Percentiles rank a stretch among this genome's conserved stretches.
phyloP scores from a whole-genome alignment of 1,140 invertebrate genomes.

The Drosophila tristis region DNA sequence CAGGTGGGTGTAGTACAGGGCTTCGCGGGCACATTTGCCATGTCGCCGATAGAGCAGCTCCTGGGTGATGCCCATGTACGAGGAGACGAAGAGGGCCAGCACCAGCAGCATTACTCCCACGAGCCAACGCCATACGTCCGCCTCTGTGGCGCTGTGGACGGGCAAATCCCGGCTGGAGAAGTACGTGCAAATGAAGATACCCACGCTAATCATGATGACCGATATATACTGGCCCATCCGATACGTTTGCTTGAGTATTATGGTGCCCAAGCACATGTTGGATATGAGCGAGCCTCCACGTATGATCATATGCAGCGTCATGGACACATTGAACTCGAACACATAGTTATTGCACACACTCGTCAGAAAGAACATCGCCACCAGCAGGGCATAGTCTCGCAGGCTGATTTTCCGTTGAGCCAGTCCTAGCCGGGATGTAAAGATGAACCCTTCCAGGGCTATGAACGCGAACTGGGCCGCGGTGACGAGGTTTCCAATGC shows the following conservation, averaged over 20 bases:
- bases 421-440: constrained; percentile 93
- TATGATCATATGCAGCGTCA: constrained; percentile 99
- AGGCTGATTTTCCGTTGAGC: constrained; percentile 89
- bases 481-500: constrained; percentile 96
- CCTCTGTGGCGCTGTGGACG: not conserved
- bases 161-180: constrained; percentile 87
- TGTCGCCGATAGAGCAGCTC: constrained; percentile 93
- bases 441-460: constrained; percentile 94
- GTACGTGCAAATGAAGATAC: constrained; percentile 96
- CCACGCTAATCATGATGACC: constrained; percentile 95
- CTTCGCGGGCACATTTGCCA: constrained; percentile 97
- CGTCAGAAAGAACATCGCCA: constrained; percentile 95
- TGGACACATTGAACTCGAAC: constrained; percentile 97
- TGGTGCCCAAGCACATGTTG: constrained; percentile 97
- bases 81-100: constrained; percentile 96
- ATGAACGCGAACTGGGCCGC: constrained; percentile 97
- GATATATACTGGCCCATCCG: constrained; percentile 95
- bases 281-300: constrained; percentile 98
- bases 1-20: constrained; percentile 93
- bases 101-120: constrained; percentile 94
- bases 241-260: constrained; percentile 95
- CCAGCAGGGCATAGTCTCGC: constrained; percentile 93
- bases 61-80: constrained; percentile 98
- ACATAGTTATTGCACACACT: constrained; percentile 98
- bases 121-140: constrained; percentile 89